These are phyloP conservation scores for Syngnathus acus DNA, from an alignment of 2,797 vertebrate species.

Conservation along the genomic window DNA sequence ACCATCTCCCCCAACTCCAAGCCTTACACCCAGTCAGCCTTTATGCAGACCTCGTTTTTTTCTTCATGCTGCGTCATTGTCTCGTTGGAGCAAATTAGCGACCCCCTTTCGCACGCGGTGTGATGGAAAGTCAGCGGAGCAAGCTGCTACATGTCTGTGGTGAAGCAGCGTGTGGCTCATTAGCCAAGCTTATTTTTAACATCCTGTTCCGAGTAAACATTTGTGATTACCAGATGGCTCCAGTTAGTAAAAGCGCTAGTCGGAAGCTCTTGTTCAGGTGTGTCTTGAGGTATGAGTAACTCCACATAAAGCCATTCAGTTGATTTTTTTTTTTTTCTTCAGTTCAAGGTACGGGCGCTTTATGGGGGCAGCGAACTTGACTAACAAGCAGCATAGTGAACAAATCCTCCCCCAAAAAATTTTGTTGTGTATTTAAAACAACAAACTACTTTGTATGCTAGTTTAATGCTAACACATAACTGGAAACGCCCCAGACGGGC, in stretches of 20 bases:
- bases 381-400: too few relatives aligned
- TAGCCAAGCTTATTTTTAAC: background rate
- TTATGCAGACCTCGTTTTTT: constrained; percentile 8
- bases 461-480: too few relatives aligned
- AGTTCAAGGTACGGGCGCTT: too few relatives aligned
- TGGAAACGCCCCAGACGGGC: too few relatives aligned
- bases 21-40: background rate
- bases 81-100: background rate
- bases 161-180: background rate
- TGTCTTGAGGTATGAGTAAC: background rate
- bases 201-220: background rate
- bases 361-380: too few relatives aligned
- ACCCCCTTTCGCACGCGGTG: background rate
- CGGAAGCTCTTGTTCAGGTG: background rate
- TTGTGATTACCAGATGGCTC: background rate
- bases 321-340: background rate
- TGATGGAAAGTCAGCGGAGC: background rate
- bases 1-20: background rate
- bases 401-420: too few relatives aligned
- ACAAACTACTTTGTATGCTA: too few relatives aligned
- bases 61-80: constrained; percentile 8
- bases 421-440: too few relatives aligned
- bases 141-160: background rate
- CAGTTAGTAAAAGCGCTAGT: background rate
- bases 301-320: too few relatives aligned